phyloP scores from a whole-genome alignment of 1,140 invertebrate species.

The Eulimnadia texana region DNA sequence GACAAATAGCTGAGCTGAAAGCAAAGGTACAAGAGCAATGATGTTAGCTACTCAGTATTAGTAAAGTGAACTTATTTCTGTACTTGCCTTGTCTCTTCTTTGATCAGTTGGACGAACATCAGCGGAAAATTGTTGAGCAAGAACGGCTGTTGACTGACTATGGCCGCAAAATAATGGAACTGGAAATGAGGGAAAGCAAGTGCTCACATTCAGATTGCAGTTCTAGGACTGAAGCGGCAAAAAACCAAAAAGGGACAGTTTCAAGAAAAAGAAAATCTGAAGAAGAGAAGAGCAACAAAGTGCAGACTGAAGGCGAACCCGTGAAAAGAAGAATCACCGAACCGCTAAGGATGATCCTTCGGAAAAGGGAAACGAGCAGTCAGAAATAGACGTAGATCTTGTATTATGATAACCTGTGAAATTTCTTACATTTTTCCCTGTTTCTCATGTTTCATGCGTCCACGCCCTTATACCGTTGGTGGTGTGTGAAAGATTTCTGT shows the following conservation, averaged over 20 bases:
- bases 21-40: not conserved
- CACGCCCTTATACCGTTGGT: no score
- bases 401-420: no score
- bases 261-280: not conserved
- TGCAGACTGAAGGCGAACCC: not conserved
- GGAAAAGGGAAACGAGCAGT: not conserved
- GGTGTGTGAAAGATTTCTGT: not conserved
- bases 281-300: not conserved
- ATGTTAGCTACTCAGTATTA: not conserved
- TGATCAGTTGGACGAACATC: not conserved
- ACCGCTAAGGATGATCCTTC: not conserved
- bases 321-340: not conserved
- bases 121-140: slow-evolving; percentile 4
- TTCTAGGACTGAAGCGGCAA: not conserved
- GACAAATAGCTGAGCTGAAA: not conserved
- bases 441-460: no score
- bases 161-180: slow-evolving; percentile 3
- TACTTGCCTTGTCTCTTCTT: not conserved
- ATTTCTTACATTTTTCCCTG: no score
- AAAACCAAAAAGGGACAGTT: not conserved
- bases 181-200: not conserved
- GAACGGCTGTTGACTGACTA: slow-evolving; percentile 1
- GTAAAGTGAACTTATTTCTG: not conserved
- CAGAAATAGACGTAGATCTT: not conserved
- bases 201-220: not conserved